phyloP scores from a whole-genome alignment of 2,113 vertebrate species.

The Cavia aperea region DNA sequence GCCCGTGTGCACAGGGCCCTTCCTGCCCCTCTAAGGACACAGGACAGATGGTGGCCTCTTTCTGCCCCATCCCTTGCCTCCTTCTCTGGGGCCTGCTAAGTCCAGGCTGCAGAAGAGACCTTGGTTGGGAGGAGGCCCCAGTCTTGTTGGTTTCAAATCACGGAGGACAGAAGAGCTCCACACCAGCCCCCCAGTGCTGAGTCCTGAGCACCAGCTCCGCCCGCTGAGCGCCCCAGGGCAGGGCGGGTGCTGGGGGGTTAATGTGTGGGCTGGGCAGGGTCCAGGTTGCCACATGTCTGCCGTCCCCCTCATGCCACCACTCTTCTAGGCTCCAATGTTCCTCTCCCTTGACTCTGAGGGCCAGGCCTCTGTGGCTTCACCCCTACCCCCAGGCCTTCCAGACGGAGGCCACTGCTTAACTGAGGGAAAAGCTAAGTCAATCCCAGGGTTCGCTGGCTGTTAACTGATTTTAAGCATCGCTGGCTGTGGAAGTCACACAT shows the following conservation, averaged over 20 bases:
- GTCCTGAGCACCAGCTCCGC: not conserved
- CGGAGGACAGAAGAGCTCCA: not conserved
- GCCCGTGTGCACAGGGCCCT: not conserved
- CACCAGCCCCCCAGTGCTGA: not conserved
- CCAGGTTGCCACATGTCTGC: not conserved
- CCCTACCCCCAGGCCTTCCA: not conserved
- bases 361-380: not conserved
- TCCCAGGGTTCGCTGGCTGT: not conserved
- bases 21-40: too few species aligned
- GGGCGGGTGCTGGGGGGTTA: too few species aligned
- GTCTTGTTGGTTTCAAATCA: not conserved
- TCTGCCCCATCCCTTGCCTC: not conserved
- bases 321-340: not conserved
- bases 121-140: constrained; percentile 52
- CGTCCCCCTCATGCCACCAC: not conserved
- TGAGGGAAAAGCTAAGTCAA: not conserved
- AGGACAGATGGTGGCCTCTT: not conserved
- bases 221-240: not conserved
- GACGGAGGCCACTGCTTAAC: not conserved
- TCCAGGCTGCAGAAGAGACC: constrained; percentile 79
- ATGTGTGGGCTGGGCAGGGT: not conserved
- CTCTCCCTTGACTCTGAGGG: not conserved
- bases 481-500: not conserved
- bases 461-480: not conserved
- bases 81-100: constrained; percentile 77